Percentiles rank a stretch among this genome's conserved stretches.
Conservation (phyloP, 2,888 invertebrate species). For the Serripes groenlandicus region DNA sequence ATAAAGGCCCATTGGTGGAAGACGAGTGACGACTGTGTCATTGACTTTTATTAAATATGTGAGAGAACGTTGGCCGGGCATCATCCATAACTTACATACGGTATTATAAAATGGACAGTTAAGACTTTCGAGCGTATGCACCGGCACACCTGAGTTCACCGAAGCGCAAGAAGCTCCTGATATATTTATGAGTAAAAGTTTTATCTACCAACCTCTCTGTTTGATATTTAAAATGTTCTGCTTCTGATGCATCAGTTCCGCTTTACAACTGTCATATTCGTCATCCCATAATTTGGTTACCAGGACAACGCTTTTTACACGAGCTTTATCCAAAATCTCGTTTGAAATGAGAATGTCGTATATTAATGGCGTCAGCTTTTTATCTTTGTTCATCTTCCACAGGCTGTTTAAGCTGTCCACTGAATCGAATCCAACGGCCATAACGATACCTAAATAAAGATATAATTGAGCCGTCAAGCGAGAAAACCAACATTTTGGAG, state of each 20-base stretch:
- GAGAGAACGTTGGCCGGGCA: no score
- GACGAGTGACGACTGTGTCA: no score
- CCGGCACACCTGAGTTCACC: no score
- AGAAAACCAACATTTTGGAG: no score
- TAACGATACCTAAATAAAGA: slow-evolving; percentile 79
- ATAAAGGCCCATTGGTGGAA: no score
- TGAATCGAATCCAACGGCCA: slow-evolving; percentile 77
- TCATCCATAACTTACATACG: no score
- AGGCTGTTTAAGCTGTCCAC: slow-evolving; percentile 70
- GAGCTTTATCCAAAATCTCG: slow-evolving; percentile 65
- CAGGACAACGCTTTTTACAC: slow-evolving; percentile 69
- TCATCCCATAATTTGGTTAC: slow-evolving; percentile 80
- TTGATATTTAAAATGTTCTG: slow-evolving; percentile 37
- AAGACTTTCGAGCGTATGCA: no score
- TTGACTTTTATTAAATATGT: no score
- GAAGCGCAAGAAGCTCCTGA: no score
- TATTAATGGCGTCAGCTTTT: slow-evolving; percentile 69
- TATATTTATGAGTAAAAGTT: no score
- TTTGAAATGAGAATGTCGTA: slow-evolving; percentile 75
- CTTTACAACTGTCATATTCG: slow-evolving; percentile 74
- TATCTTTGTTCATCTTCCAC: slow-evolving; percentile 69
- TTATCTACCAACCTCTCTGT: slow-evolving; percentile 43
- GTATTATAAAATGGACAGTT: no score
- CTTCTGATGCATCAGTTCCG: slow-evolving; percentile 64
- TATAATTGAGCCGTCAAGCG: no score